These are phyloP conservation scores for Eira barbara DNA, from an alignment of 2,113 vertebrate species.

Conservation along the genomic window DNA sequence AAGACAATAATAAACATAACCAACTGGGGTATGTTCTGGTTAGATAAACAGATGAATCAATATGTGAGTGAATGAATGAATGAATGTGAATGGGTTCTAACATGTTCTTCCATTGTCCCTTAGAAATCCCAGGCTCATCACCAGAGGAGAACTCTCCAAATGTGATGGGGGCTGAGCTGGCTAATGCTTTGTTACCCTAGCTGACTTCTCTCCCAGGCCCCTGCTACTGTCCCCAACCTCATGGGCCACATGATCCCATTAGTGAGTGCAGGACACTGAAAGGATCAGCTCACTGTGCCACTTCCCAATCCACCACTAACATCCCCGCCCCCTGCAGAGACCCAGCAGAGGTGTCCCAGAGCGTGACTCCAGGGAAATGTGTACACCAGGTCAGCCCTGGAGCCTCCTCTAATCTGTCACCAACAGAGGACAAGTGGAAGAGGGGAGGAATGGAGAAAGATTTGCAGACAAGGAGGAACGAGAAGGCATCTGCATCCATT, in stretches of 20 bases:
- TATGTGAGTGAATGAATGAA: background rate
- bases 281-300: background rate
- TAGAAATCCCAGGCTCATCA: background rate
- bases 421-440: background rate
- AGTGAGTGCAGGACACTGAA: fast-evolving
- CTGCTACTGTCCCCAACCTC: background rate
- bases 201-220: background rate
- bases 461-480: background rate
- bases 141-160: background rate
- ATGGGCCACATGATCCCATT: background rate
- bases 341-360: background rate
- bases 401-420: background rate
- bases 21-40: background rate
- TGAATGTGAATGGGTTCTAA: background rate
- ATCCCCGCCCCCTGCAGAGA: background rate
- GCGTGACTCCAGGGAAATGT: background rate
- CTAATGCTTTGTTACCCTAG: background rate
- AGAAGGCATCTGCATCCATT: background rate
- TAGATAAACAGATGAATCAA: background rate
- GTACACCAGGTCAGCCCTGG: background rate
- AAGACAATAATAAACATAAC: background rate
- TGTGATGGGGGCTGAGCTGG: background rate
- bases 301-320: background rate
- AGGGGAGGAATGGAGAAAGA: background rate
- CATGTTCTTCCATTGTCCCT: background rate